A percentile compares a stretch with the other conserved stretches of the same genome.
These are phyloP conservation scores for Drosophila kanapiae DNA, from an alignment of 1,140 invertebrate genomes.

Conservation along the genomic window DNA sequence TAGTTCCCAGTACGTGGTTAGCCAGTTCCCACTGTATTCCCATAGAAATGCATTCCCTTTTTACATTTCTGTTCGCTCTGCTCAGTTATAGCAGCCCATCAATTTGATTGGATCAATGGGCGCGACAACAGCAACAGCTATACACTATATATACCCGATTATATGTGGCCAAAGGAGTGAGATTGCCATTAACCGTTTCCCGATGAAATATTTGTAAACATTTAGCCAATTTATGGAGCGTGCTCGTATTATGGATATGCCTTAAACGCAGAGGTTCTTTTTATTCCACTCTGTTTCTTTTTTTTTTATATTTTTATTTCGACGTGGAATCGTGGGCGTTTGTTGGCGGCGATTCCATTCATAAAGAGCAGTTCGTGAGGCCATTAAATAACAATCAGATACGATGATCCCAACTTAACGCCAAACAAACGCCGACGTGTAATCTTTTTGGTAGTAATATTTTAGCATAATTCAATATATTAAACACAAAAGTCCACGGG, in stretches of 20 bases:
- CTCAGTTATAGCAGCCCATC: conserved; percentile 71
- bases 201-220: conserved; percentile 81
- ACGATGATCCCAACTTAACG: conserved; percentile 72
- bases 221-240: conserved; percentile 78
- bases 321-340: conserved; percentile 40
- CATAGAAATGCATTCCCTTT: conserved; percentile 66
- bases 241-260: conserved; percentile 57
- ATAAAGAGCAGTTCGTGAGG: conserved; percentile 68
- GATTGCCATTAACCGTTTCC: conserved; percentile 39
- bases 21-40: conserved; percentile 38
- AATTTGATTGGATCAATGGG: conserved; percentile 81
- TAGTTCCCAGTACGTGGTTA: neutral
- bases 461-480: conserved; percentile 65
- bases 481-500: conserved; percentile 31
- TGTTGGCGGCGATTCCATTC: conserved; percentile 63
- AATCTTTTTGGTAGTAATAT: conserved; percentile 59
- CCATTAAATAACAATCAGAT: conserved; percentile 82
- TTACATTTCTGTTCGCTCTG: conserved; percentile 40
- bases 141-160: conserved; percentile 28
- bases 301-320: conserved; percentile 1
- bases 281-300: conserved; percentile 7
- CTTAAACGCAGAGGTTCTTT: conserved; percentile 23
- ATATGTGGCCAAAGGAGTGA: conserved; percentile 14
- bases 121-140: conserved; percentile 66
- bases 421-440: conserved; percentile 80